Percentiles rank a stretch among this genome's conserved stretches.
These are phyloP conservation scores for Aramus guarauna DNA, from an alignment of 2,113 vertebrate genomes.

Conservation along the genomic window DNA sequence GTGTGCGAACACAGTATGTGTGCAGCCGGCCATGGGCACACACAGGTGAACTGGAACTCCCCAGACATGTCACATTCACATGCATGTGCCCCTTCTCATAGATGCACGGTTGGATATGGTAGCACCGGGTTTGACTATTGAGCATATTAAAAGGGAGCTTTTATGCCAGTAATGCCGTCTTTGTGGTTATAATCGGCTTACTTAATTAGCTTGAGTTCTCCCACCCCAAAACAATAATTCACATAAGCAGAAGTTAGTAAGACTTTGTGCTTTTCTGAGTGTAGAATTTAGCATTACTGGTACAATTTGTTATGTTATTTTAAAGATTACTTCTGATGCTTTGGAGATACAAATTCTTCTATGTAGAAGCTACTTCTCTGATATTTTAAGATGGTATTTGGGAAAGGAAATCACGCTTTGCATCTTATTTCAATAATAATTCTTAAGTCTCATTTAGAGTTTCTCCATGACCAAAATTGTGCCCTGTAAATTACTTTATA, in stretches of 20 bases:
- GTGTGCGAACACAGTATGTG: accelerated
- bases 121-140: background rate
- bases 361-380: background rate
- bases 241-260: background rate
- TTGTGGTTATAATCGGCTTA: background rate
- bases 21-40: background rate
- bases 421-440: background rate
- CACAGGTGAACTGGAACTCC: background rate
- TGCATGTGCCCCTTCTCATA: background rate
- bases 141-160: background rate
- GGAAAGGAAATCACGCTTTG: background rate
- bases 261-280: background rate
- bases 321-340: background rate
- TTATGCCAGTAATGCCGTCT: background rate
- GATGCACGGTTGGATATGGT: background rate
- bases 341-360: background rate
- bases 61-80: background rate
- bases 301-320: background rate
- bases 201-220: background rate
- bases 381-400: background rate
- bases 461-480: background rate
- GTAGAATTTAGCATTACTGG: background rate
- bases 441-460: background rate
- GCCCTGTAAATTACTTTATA: background rate
- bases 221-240: background rate